Conservation (phyloP, 1,140 invertebrate species). For the Copidosoma floridanum region DNA sequence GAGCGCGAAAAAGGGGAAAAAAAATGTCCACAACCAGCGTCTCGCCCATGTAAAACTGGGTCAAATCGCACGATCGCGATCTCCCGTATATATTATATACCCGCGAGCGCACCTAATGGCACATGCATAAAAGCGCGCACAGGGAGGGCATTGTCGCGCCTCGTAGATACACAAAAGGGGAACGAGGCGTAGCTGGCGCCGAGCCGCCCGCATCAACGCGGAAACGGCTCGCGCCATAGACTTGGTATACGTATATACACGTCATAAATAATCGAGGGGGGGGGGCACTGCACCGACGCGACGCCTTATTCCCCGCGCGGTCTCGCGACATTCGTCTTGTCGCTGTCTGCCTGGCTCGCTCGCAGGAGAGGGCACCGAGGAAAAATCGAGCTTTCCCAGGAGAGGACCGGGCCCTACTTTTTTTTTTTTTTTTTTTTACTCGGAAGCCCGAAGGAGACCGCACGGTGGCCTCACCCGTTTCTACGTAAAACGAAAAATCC, state of each 20-base stretch:
- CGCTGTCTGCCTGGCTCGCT: too few species aligned
- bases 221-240: not conserved
- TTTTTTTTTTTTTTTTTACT: not conserved
- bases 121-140: not conserved
- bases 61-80: constrained; percentile 1
- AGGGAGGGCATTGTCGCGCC: not conserved
- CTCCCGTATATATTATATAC: not conserved
- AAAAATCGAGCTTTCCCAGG: not conserved
- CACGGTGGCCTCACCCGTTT: not conserved
- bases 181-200: too few species aligned
- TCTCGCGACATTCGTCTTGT: too few species aligned
- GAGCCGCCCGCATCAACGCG: not conserved
- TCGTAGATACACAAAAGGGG: too few species aligned
- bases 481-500: not conserved
- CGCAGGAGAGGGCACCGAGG: too few species aligned
- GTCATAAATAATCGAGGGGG: constrained; percentile 16
- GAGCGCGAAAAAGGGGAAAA: not conserved
- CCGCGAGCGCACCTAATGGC: not conserved
- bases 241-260: too few species aligned
- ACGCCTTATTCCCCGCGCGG: too few species aligned
- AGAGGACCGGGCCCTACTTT: not conserved
- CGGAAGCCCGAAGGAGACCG: not conserved
- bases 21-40: too few species aligned
- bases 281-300: too few species aligned
- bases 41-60: not conserved